These are phyloP conservation scores for Vidua chalybeata DNA, from an alignment of 2,113 vertebrate genomes.

Conservation along the genomic window DNA sequence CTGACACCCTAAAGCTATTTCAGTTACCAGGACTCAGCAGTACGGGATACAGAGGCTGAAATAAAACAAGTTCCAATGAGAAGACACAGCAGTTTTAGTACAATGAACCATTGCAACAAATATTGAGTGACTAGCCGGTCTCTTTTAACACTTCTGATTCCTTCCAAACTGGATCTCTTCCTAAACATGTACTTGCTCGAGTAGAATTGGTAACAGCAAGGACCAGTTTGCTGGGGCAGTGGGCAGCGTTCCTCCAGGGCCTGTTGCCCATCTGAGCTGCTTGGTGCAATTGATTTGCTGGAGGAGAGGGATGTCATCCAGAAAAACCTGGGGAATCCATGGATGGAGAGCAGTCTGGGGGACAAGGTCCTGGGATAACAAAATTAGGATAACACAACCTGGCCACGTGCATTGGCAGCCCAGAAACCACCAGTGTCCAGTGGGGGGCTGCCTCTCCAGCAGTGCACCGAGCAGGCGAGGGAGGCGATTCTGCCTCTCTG, in stretches of 20 bases:
- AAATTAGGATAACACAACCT: neutral
- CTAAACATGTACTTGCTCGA: neutral
- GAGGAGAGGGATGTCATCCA: neutral
- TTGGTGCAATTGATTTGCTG: neutral
- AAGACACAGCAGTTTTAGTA: neutral
- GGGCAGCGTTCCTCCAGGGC: neutral
- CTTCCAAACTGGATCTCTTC: neutral
- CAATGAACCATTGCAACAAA: neutral
- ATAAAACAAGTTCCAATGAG: neutral
- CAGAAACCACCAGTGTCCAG: neutral
- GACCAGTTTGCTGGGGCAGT: neutral
- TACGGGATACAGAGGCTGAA: neutral
- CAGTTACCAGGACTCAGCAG: neutral
- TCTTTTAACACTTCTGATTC: neutral
- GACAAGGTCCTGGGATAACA: neutral
- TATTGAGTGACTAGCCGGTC: neutral
- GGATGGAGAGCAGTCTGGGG: neutral
- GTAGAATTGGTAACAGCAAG: neutral
- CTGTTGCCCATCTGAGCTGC: neutral
- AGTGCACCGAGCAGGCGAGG: neutral
- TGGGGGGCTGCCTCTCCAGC: neutral
- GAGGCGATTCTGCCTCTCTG: neutral
- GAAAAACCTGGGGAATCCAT: neutral
- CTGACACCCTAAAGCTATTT: neutral
- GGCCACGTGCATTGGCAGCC: neutral